Evolutionary conservation across 2,113 vertebrate genomes (phyloP).

Genomic region (Saguinus midas): DNA sequence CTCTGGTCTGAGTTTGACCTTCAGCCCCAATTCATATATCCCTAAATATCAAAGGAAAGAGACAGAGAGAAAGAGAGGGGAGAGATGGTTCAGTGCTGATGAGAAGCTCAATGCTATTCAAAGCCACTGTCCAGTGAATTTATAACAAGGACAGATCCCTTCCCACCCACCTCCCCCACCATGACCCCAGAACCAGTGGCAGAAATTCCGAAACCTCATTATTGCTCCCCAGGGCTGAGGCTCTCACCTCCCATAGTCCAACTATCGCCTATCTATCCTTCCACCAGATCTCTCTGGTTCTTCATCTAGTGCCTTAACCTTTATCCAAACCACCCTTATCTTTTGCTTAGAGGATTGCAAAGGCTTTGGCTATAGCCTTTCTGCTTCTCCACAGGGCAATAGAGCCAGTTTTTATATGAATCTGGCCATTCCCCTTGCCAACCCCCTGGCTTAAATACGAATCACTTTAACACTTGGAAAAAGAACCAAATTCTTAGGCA

Average conservation of each 20-base stretch:
- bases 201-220: not conserved
- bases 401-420: not conserved
- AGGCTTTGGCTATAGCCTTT: not conserved
- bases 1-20: not conserved
- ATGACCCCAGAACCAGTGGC: not conserved
- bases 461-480: not conserved
- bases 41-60: not conserved
- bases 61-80: too few species aligned
- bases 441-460: not conserved
- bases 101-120: not conserved
- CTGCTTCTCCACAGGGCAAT: not conserved
- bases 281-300: not conserved
- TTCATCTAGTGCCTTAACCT: not conserved
- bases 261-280: not conserved
- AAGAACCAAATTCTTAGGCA: not conserved
- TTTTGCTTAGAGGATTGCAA: not conserved
- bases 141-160: not conserved
- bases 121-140: not conserved
- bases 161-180: not conserved
- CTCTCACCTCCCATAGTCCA: not conserved
- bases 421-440: not conserved
- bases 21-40: not conserved
- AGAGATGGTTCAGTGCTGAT: not conserved
- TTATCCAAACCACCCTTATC: not conserved
- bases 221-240: not conserved